A percentile compares a stretch with the other conserved stretches of the same genome.
These are phyloP conservation scores for Rhopalosiphum maidis DNA, from an alignment of 1,140 invertebrate genomes.

Conservation along the genomic window DNA sequence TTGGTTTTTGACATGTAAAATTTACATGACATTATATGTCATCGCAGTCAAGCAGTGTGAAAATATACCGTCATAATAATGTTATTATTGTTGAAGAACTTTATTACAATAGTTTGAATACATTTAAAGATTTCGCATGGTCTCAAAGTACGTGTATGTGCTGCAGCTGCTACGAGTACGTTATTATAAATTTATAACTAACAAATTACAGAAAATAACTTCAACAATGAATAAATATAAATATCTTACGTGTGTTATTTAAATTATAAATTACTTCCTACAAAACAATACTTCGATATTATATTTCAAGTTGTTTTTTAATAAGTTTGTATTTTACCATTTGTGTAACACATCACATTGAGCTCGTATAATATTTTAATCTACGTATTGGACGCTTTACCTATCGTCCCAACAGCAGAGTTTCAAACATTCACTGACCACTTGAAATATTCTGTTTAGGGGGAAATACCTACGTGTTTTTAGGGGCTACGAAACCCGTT, in stretches of 20 bases:
- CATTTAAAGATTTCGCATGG: not conserved
- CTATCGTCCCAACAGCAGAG: not conserved
- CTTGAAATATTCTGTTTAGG: not conserved
- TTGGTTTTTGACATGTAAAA: not conserved
- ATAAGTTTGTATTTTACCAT: not conserved
- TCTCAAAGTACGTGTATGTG: not conserved
- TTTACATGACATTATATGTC: not conserved
- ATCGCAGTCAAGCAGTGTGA: not conserved
- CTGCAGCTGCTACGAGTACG: not conserved
- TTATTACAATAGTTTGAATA: constrained; percentile 36
- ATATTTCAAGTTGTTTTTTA: not conserved
- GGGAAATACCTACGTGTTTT: not conserved
- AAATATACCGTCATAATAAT: not conserved
- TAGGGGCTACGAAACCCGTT: constrained; percentile 34
- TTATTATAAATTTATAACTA: not conserved
- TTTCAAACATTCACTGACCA: not conserved
- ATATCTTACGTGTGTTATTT: not conserved
- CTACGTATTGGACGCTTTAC: not conserved
- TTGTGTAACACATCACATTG: not conserved
- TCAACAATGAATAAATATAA: not conserved
- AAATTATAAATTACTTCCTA: not conserved
- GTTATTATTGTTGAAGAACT: constrained; percentile 2
- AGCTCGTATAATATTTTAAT: not conserved
- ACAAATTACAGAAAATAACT: constrained; percentile 5
- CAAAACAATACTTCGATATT: not conserved